Conservation (phyloP, 1,140 invertebrate species). For the Temnothorax longispinosus region DNA sequence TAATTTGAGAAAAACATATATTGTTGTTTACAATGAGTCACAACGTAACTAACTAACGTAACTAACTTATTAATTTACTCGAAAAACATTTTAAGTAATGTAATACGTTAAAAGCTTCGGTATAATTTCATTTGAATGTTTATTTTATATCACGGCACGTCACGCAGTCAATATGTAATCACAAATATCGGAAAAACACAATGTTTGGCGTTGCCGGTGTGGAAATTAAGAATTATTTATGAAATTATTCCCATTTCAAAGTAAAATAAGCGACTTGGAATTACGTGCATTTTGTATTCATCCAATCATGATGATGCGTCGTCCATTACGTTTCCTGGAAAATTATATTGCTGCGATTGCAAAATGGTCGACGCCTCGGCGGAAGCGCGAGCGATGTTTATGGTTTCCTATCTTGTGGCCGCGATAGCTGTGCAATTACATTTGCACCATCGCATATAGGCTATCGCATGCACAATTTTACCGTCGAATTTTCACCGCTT, state of each 20-base stretch:
- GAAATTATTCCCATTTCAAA: slow-evolving; percentile 36
- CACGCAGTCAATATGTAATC: slow-evolving; percentile 40
- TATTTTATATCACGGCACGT: slow-evolving; percentile 38
- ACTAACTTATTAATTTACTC: slow-evolving; percentile 20
- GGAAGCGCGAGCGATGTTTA: slow-evolving; percentile 69
- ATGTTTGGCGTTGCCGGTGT: not conserved
- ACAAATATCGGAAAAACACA: not conserved
- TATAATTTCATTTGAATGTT: slow-evolving; percentile 31
- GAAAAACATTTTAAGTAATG: slow-evolving; percentile 20
- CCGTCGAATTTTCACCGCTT: not conserved
- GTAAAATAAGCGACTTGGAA: slow-evolving; percentile 34
- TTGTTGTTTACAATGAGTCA: not conserved
- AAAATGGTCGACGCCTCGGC: slow-evolving; percentile 49
- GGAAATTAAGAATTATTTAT: slow-evolving; percentile 54
- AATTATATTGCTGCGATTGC: slow-evolving; percentile 35
- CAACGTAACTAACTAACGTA: not conserved
- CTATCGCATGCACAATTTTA: slow-evolving; percentile 14
- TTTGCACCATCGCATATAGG: slow-evolving; percentile 45
- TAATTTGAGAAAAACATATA: not conserved
- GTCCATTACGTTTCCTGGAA: slow-evolving; percentile 38
- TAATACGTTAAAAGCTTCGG: not conserved
- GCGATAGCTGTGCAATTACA: slow-evolving; percentile 47
- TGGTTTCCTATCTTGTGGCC: slow-evolving; percentile 68
- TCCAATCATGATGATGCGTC: slow-evolving; percentile 20
- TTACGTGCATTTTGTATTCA: slow-evolving; percentile 26